Percentiles rank a stretch among this genome's conserved stretches.
These are phyloP conservation scores for Alethe castanea DNA, from an alignment of 2,113 vertebrate genomes.

Conservation along the genomic window DNA sequence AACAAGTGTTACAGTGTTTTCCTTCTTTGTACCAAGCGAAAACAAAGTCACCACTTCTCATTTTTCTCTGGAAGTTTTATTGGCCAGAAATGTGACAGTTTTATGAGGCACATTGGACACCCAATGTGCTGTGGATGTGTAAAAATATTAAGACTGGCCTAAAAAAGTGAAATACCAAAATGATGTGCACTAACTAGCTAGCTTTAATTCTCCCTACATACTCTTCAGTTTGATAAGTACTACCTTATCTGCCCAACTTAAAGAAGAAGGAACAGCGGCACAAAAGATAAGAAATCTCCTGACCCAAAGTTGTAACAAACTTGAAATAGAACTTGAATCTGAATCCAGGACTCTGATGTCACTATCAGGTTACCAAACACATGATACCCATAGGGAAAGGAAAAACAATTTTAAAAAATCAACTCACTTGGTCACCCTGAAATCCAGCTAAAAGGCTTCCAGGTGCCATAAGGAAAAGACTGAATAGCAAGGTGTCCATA, in stretches of 20 bases:
- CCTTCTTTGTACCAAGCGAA: background rate
- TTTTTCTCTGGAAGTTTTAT: background rate
- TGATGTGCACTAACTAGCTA: background rate
- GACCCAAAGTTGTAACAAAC: background rate
- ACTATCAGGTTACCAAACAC: background rate
- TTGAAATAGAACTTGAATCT: background rate
- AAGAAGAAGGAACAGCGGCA: background rate
- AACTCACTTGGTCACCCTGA: background rate
- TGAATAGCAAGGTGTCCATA: background rate
- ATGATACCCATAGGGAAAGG: background rate
- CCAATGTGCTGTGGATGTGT: background rate
- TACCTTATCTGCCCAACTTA: background rate
- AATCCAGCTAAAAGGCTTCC: background rate
- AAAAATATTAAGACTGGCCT: background rate
- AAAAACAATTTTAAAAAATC: background rate
- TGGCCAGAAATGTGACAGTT: background rate
- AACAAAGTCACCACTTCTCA: background rate
- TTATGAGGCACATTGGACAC: background rate
- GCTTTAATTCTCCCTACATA: background rate
- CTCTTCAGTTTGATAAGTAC: background rate
- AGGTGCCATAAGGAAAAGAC: background rate
- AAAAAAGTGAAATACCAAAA: background rate
- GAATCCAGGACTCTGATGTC: background rate
- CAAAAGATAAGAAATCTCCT: background rate
- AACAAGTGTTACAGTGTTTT: background rate